Base-by-base conservation (phyloP, 2,888 invertebrate species). In the Phaonia tiefii region DNA sequence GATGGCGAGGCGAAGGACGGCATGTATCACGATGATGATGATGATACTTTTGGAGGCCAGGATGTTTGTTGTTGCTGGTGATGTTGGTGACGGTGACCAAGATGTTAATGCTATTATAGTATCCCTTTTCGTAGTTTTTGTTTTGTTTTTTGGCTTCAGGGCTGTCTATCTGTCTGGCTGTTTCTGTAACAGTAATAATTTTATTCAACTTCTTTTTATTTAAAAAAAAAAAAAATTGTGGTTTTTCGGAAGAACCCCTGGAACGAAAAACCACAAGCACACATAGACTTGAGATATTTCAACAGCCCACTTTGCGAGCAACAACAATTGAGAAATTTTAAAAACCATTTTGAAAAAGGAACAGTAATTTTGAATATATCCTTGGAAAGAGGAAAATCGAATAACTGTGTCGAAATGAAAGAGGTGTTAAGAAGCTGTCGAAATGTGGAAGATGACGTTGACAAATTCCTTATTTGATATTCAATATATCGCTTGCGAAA, bases 231-330 rank as follows among this genome's bases (percentile, higher is more conserved):
- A 58, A 77, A 49, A 26, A 17, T 54, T 37, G 31, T 60, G 17
- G 31, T 26, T 66, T 60, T 49, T 73, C 26, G 31, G 20, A 17
- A 49, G 7, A 3, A 4, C 8, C 46, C 7, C 17, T 1, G 4
- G 20, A n/a, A 54, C 1, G 54, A 46, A 51, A 80, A 80, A 69
- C 73, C 69, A 49, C 75, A 80, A 42, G 73, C 54, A 54, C 13
- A 54, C 10, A 11, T 25, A 25, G 11, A 51, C 17, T 5, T 22
- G 20, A 51, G 66, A 10, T 31, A 31, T 31, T 5, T 31, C 31
- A 31, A 31, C 31, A 31, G 8, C 4, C 31, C 31, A 31, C 31
- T 31, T 31, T 8, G 4, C 8, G 4, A 8, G 8, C 31, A 31
- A 31, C 31, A 31, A 31, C 31, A n/a, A n/a, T n/a, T n/a, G n/a